phyloP scores from a whole-genome alignment of 2,888 invertebrate species.

The Fabriciana adippe region DNA sequence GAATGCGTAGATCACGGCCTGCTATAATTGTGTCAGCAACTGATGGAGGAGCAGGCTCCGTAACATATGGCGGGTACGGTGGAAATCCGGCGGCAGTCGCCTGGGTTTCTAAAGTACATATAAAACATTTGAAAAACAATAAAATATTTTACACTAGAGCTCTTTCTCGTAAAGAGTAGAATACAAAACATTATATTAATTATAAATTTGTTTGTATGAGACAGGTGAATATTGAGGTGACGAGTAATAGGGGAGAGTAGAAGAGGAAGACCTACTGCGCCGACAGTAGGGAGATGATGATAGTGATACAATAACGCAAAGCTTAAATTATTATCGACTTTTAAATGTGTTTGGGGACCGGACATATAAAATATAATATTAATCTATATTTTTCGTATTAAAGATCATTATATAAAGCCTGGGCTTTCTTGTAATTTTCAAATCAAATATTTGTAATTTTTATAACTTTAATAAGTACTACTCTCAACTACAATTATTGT shows the following conservation, averaged over 20 bases:
- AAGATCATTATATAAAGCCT: too few relatives aligned
- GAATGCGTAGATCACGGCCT: conserved; percentile 60
- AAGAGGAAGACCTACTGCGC: too few relatives aligned
- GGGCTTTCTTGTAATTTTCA: too few relatives aligned
- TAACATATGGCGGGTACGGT: conserved; percentile 66
- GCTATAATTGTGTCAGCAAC: conserved; percentile 68
- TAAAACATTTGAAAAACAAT: neutral
- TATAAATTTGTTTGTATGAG: too few relatives aligned
- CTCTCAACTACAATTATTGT: too few relatives aligned
- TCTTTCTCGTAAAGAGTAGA: conserved; percentile 20
- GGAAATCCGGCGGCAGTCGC: conserved; percentile 49
- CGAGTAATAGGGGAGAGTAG: too few relatives aligned
- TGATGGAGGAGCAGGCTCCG: conserved; percentile 58
- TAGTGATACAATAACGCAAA: conserved; percentile 26
- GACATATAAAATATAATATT: conserved; percentile 30
- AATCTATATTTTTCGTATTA: too few relatives aligned
- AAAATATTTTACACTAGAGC: neutral
- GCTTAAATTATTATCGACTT: conserved; percentile 40
- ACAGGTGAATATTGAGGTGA: too few relatives aligned
- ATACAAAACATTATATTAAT: conserved; percentile 45
- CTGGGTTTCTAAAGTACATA: conserved; percentile 12
- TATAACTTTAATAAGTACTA: too few relatives aligned
- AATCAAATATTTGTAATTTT: too few relatives aligned
- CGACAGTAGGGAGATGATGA: conserved; percentile 28
- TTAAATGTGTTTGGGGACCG: conserved; percentile 45